Conservation (phyloP, 2,113 vertebrate species). For the Clarias macrocephalus region DNA sequence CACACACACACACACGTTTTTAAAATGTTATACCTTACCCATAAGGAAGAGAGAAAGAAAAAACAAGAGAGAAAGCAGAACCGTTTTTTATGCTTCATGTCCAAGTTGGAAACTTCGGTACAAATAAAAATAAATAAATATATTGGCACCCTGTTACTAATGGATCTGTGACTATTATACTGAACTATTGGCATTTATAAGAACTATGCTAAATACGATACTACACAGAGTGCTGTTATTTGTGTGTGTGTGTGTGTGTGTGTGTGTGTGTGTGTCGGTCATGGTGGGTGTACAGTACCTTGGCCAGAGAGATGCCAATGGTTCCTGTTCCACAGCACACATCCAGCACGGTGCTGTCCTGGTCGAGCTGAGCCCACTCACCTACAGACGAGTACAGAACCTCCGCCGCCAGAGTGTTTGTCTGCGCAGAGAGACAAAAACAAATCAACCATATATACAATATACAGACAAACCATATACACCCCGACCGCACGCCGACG, state of each 20-base stretch:
- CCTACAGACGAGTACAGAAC: slow-evolving; percentile 85
- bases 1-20: slow-evolving; percentile 14
- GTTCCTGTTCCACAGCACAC: slow-evolving; percentile 95
- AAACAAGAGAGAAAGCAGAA: not conserved
- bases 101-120: not conserved
- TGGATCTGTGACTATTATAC: not conserved
- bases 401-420: slow-evolving; percentile 90
- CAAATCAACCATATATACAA: no score
- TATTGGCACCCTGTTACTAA: not conserved
- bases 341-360: slow-evolving; percentile 84
- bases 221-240: not conserved
- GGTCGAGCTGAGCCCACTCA: slow-evolving; percentile 86
- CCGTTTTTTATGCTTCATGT: no score
- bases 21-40: not conserved
- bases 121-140: not conserved
- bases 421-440: slow-evolving; percentile 65
- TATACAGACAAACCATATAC: no score
- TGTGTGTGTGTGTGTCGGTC: not conserved
- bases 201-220: not conserved
- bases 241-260: not conserved
- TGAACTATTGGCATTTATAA: not conserved
- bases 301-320: slow-evolving; percentile 93
- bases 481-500: no score
- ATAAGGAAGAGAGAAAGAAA: not conserved
- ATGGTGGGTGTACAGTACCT: slow-evolving; percentile 62